Evolutionary conservation across 2,797 vertebrate genomes (phyloP).

Genomic region (Odontamblyopus lacepedii): DNA sequence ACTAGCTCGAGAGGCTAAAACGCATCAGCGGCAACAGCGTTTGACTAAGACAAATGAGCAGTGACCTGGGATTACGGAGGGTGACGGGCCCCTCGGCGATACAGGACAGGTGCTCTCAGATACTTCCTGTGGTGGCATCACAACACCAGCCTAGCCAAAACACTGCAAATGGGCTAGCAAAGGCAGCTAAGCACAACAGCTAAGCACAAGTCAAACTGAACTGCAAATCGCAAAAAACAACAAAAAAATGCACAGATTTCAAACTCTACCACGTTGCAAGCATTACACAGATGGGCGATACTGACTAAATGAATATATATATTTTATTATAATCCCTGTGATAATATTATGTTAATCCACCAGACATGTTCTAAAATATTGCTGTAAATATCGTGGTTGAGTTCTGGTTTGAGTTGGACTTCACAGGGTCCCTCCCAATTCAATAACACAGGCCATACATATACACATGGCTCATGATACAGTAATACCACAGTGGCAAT

Average conservation of each 20-base stretch:
- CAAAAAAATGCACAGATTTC: background rate
- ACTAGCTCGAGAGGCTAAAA: slow-evolving; percentile 26
- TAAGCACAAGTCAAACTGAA: background rate
- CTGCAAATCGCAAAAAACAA: background rate
- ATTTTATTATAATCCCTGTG: too few species aligned
- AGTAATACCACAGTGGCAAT: too few species aligned
- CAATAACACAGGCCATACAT: too few species aligned
- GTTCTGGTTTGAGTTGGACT: too few species aligned
- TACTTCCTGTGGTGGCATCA: slow-evolving; percentile 49
- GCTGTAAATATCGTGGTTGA: too few species aligned
- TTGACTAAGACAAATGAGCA: slow-evolving; percentile 63
- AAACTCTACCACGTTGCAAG: slow-evolving; percentile 14
- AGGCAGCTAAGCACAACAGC: background rate
- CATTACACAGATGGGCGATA: too few species aligned
- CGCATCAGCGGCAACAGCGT: slow-evolving; percentile 42
- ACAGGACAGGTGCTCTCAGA: slow-evolving; percentile 56
- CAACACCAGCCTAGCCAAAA: background rate
- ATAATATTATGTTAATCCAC: too few species aligned
- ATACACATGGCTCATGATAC: too few species aligned
- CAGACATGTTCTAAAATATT: too few species aligned
- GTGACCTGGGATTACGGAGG: slow-evolving; percentile 49
- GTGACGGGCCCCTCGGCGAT: slow-evolving; percentile 62
- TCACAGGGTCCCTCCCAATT: too few species aligned
- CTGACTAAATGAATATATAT: too few species aligned
- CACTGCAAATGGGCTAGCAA: background rate